Percentiles rank a stretch among this genome's conserved stretches.
Conservation (phyloP, 2,113 vertebrate species). For the Mormoops blainvillei region DNA sequence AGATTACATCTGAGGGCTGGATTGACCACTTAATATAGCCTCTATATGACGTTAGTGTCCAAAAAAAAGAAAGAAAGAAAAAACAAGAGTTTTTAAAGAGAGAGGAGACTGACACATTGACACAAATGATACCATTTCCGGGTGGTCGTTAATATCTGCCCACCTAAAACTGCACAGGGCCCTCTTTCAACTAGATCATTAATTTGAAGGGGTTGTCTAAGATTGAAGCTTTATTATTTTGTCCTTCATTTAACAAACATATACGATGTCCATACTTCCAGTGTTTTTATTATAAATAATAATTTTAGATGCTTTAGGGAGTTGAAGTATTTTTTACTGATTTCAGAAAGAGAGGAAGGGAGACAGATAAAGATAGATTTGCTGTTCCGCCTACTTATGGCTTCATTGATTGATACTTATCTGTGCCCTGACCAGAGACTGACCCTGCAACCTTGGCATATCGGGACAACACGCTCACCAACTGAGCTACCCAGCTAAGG, state of each 20-base stretch:
- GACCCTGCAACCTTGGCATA: neutral
- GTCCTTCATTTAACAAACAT: constrained; percentile 68
- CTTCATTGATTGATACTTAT: neutral
- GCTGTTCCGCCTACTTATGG: neutral
- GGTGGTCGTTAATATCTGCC: neutral
- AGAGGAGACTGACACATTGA: neutral
- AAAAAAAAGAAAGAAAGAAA: neutral
- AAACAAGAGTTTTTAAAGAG: neutral
- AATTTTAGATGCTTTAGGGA: constrained; percentile 72
- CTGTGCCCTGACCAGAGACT: neutral
- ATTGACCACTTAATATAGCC: neutral
- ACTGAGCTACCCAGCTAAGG: neutral
- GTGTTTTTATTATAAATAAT: constrained; percentile 78
- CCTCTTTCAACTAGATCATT: neutral
- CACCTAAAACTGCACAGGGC: neutral
- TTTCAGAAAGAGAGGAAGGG: neutral
- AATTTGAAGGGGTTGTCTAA: constrained; percentile 12
- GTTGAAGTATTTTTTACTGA: constrained; percentile 62
- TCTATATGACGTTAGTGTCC: neutral
- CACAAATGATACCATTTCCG: neutral
- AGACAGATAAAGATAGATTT: neutral
- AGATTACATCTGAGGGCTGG: neutral
- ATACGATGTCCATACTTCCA: constrained; percentile 76
- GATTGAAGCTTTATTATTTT: constrained; percentile 33
- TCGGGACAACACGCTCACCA: neutral